phyloP scores from a whole-genome alignment of 1,140 invertebrate genomes.

The Dryas iulia region DNA sequence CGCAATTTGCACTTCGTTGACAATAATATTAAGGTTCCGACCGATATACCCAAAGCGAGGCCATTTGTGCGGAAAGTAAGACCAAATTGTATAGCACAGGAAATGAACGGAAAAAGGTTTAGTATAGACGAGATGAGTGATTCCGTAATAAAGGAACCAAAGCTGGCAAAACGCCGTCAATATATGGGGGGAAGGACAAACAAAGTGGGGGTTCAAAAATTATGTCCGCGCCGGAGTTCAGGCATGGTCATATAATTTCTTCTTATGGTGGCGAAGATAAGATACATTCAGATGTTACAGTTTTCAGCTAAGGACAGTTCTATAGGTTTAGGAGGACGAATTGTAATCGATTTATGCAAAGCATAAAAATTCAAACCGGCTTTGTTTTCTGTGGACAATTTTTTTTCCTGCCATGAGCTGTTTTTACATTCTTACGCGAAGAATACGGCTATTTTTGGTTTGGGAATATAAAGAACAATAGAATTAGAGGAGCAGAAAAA shows the following conservation, averaged over 20 bases:
- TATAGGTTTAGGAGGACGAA: conserved; percentile 36
- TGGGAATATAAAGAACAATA: conserved; percentile 33
- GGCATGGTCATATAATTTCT: conserved; percentile 64
- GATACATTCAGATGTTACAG: conserved; percentile 37
- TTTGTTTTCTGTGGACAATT: conserved; percentile 41
- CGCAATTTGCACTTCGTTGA: conserved; percentile 32
- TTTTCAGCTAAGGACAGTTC: conserved; percentile 36
- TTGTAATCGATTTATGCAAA: conserved; percentile 39
- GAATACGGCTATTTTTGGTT: conserved; percentile 37
- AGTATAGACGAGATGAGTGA: conserved; percentile 7
- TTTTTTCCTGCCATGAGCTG: conserved; percentile 37
- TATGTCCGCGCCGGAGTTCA: conserved; percentile 44
- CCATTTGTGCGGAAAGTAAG: conserved; percentile 29
- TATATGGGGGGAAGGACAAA: conserved; percentile 46
- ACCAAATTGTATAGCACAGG: conserved; percentile 24
- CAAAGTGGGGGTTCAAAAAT: conserved; percentile 44
- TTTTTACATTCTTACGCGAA: conserved; percentile 34
- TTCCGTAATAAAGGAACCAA: conserved; percentile 41
- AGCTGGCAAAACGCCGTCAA: conserved; percentile 46
- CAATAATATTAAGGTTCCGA: conserved; percentile 22
- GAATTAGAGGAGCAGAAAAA: conserved; percentile 30
- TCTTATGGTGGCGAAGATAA: conserved; percentile 45
- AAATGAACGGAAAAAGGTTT: conserved; percentile 19
- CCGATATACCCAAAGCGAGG: conserved; percentile 30
- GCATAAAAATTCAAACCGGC: conserved; percentile 30